A percentile compares a stretch with the other conserved stretches of the same genome.
These are phyloP conservation scores for Todiramphus chloris DNA, from an alignment of 2,113 vertebrate genomes.

Conservation along the genomic window DNA sequence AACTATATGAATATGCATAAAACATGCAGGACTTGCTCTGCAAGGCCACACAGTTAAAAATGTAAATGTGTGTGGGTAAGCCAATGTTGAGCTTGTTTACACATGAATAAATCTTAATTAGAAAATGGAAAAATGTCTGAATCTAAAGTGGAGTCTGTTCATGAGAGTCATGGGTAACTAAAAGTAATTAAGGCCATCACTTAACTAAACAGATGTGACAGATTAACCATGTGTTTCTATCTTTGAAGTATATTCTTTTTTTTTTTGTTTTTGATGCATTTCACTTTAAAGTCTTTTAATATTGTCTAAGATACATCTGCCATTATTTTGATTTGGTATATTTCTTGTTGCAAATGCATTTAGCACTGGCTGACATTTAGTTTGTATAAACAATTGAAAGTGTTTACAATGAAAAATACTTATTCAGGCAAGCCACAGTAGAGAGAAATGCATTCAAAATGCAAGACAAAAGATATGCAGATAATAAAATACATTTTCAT, in stretches of 20 bases:
- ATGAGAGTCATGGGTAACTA: not conserved
- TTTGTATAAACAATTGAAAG: conserved; percentile 54
- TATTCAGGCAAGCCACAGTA: conserved; percentile 13
- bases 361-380: conserved; percentile 46
- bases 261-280: not conserved
- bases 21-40: not conserved
- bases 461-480: not conserved
- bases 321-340: conserved; percentile 48
- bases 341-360: conserved; percentile 47
- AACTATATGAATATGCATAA: not conserved
- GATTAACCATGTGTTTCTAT: not conserved
- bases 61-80: not conserved
- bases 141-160: not conserved
- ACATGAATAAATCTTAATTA: conserved; percentile 7
- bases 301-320: conserved; percentile 17
- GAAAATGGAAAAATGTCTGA: not conserved
- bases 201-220: not conserved
- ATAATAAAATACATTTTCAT: not conserved
- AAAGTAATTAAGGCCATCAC: not conserved
- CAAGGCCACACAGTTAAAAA: not conserved
- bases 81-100: not conserved
- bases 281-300: not conserved
- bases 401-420: conserved; percentile 39
- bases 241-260: not conserved
- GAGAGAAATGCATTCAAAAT: not conserved